Evolutionary conservation across 2,797 vertebrate genomes (phyloP), one percentile per base, ranked within the genome.

Genomic region (Tokudaia muenninki): DNA sequence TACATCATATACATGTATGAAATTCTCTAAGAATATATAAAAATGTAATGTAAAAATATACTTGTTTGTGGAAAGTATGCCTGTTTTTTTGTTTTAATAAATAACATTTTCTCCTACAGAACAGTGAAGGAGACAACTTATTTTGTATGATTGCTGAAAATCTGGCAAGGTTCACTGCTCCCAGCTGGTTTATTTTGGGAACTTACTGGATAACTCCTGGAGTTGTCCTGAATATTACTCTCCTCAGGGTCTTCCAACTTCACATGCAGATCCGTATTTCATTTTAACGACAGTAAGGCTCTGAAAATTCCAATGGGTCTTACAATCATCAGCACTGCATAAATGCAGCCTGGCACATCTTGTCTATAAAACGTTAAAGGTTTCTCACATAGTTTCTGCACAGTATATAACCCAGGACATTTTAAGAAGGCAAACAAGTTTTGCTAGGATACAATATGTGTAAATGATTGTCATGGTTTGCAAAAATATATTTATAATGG

Each of bases 261-360:
- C 81, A 65, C 67, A 91, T 83, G 55, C 93, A 83, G 55, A 94
- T 77, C 90, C 34, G 63, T 93, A 94, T 79, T 95, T 96, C 91
- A 92, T 87, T 92, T 92, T 95, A 97, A 96, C 6, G 77, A 90
- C 5, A 93, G 47, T 22, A 92, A 92, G 74, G 13, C 81, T 96
- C 72, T 94, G 74, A 79, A 94, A 97, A 97, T 96, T 97, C 81
- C 92, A 96, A 94, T 93, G 61, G 72, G 74, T 93, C 88, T 97
- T 59, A 86, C 7, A 77, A 91, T 96, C 67, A 90, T 65, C 41
- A 83, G 47, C 81, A 91, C 78, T 97, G 74, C 94, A 95, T 74
- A 95, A 96, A 95, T 77, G 67, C 21, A 88, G 6, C 57, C 16
- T 77, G 50, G 74, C 3, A 0, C n/a, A 83, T 95, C 77, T 93